Percentiles rank a stretch among this genome's conserved stretches.
phyloP scores from a whole-genome alignment of 2,888 invertebrate genomes.

The Morpho deidamia region DNA sequence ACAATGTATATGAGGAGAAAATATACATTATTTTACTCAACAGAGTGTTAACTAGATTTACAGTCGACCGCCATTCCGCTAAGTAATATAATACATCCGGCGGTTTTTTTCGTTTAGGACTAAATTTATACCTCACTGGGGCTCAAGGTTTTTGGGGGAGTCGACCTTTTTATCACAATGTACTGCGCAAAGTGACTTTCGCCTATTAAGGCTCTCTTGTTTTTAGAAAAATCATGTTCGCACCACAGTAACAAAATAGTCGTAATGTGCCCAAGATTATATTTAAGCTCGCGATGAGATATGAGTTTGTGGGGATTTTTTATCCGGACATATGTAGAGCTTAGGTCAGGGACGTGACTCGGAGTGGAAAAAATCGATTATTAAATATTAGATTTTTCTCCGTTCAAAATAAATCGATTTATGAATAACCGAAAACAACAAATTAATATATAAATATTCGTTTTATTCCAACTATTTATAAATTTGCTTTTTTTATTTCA shows the following conservation, averaged over 20 bases:
- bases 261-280: not conserved
- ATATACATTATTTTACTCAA: slow-evolving; percentile 1
- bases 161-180: slow-evolving; percentile 6
- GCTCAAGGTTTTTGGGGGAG: slow-evolving; percentile 4
- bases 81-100: slow-evolving; percentile 13
- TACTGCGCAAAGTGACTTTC: not conserved
- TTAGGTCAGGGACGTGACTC: too few species aligned
- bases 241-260: not conserved
- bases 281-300: not conserved
- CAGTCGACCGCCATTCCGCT: slow-evolving; percentile 5
- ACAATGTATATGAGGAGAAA: too few species aligned
- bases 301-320: too few species aligned
- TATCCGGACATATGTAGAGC: too few species aligned
- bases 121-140: slow-evolving; percentile 6
- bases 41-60: slow-evolving; percentile 5
- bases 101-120: not conserved
- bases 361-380: too few species aligned
- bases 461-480: too few species aligned
- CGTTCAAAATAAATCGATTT: too few species aligned
- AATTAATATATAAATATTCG: too few species aligned
- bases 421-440: too few species aligned
- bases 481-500: too few species aligned
- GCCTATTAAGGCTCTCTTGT: slow-evolving; percentile 1
- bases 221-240: not conserved
- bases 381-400: too few species aligned